Evolutionary conservation across 2,113 vertebrate genomes (phyloP).

Genomic region (Sylvilagus bachmani): DNA sequence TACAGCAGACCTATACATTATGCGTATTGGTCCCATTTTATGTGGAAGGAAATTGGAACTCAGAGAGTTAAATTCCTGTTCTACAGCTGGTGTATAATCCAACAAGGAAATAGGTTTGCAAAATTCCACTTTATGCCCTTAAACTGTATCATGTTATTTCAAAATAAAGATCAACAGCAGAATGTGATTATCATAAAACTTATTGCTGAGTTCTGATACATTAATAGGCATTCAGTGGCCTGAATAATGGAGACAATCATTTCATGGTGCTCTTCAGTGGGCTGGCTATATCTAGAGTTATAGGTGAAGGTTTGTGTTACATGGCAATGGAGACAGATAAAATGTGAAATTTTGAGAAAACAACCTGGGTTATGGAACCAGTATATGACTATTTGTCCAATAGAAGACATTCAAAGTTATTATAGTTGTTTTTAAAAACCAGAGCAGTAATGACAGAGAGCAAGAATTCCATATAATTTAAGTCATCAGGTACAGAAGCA

Average conservation of each 20-base stretch:
- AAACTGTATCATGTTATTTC: constrained; percentile 1
- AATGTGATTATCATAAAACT: constrained; percentile 69
- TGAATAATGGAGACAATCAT: constrained; percentile 63
- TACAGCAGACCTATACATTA: background rate
- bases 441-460: background rate
- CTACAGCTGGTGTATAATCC: background rate
- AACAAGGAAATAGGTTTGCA: constrained; percentile 18
- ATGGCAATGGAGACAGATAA: background rate
- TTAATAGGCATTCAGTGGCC: constrained; percentile 65
- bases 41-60: constrained; percentile 46
- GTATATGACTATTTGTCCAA: background rate
- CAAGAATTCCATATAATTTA: background rate
- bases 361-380: background rate
- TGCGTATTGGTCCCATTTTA: constrained; percentile 16
- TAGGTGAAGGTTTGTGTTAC: background rate
- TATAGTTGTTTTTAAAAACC: background rate
- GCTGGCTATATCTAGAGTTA: background rate
- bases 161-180: constrained; percentile 65
- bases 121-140: constrained; percentile 68
- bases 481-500: background rate
- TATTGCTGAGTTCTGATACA: constrained; percentile 47
- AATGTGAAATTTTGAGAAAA: background rate
- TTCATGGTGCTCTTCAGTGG: background rate
- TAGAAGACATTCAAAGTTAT: background rate
- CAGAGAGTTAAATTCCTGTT: constrained; percentile 7